Conservation (phyloP, 2,797 vertebrate species). For the Sebastiscus albofasciatus region DNA sequence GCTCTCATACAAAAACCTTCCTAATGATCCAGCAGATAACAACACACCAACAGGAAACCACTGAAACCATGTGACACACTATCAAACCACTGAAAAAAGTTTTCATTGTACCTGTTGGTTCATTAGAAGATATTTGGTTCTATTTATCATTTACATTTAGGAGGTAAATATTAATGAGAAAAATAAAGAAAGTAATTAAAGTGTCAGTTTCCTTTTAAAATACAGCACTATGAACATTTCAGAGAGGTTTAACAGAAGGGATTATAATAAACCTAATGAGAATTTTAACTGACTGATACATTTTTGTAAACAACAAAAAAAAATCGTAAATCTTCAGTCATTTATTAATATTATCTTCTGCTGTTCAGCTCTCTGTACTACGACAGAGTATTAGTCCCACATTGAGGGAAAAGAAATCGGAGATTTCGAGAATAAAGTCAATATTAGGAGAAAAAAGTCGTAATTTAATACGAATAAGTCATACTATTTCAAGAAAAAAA, state of each 20-base stretch:
- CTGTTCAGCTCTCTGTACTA: not conserved
- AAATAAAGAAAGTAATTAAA: not conserved
- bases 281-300: not conserved
- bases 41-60: conserved; percentile 28
- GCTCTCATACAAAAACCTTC: conserved; percentile 54
- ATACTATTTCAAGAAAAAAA: too few relatives aligned
- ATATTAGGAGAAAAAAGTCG: too few relatives aligned
- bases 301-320: not conserved
- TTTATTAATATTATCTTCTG: not conserved
- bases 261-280: not conserved
- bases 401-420: too few relatives aligned
- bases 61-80: conserved; percentile 2
- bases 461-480: too few relatives aligned
- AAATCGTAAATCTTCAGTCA: not conserved
- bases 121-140: too few relatives aligned
- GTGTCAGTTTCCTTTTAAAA: not conserved
- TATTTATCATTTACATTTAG: not conserved
- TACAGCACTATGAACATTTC: not conserved
- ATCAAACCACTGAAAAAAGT: not conserved
- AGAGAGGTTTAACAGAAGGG: not conserved
- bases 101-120: too few relatives aligned
- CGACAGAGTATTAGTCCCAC: too few relatives aligned
- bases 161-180: not conserved
- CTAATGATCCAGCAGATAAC: not conserved
- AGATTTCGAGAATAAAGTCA: too few relatives aligned